These are phyloP conservation scores for Mimumesa dahlbomi DNA, from an alignment of 2,888 invertebrate genomes.

Conservation along the genomic window DNA sequence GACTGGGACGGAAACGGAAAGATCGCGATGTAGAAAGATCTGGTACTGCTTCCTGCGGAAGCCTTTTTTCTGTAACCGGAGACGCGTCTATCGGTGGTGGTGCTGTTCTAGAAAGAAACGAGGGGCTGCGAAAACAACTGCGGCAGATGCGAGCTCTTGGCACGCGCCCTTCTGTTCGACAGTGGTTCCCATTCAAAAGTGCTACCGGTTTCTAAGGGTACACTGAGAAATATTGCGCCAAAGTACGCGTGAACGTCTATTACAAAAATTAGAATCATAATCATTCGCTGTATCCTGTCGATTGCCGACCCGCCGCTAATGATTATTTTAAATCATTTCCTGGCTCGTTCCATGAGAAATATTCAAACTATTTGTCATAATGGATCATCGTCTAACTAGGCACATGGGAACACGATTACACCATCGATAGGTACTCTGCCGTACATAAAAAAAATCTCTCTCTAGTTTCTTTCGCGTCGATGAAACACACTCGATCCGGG, in stretches of 20 bases:
- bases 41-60: slow-evolving; percentile 77
- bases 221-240: slow-evolving; percentile 1
- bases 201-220: neutral
- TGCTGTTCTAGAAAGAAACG: slow-evolving; percentile 67
- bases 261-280: no score
- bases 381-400: no score
- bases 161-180: slow-evolving; percentile 76
- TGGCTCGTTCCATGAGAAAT: no score
- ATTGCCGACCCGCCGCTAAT: no score
- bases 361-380: no score
- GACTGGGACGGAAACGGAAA: slow-evolving; percentile 43
- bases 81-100: slow-evolving; percentile 44
- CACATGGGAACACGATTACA: no score
- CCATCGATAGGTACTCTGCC: neutral
- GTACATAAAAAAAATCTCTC: neutral
- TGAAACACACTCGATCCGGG: slow-evolving; percentile 14
- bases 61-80: slow-evolving; percentile 75
- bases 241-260: no score
- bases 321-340: no score
- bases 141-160: slow-evolving; percentile 77
- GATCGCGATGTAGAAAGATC: slow-evolving; percentile 60
- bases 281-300: no score
- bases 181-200: slow-evolving; percentile 69
- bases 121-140: slow-evolving; percentile 75
- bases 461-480: no score